Evolutionary conservation across 2,888 invertebrate species (phyloP), one percentile per base, ranked within the genome.

Genomic region (Nomada hirtipes): DNA sequence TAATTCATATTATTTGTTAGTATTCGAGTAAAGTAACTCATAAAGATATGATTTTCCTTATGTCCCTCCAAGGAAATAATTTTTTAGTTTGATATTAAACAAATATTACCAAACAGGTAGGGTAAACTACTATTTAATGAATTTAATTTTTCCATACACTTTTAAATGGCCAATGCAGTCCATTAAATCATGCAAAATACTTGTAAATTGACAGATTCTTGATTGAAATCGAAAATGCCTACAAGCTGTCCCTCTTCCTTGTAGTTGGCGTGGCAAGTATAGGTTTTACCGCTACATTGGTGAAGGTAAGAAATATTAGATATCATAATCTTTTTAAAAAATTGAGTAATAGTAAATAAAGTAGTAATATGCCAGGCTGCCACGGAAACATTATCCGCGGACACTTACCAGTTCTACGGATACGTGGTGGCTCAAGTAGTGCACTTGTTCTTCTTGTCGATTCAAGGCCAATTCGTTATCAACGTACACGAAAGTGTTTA

Each of bases 391-490:
- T 50, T 36, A n/a, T 20, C n/a, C 18, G 2, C 50, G n/a, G 70
- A 60, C 7, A 42, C 50, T 36, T 23, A 42, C 36, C 50, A 57
- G n/a, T 59, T 47, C 23, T 71, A 52, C 2, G 20, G 47, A 52
- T 71, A 26, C 23, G 4, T 52, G 9, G 2, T 52, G 2, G 52
- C n/a, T 18, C 70, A 71, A 26, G 1, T 71, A 10, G 15, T 71
- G 15, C 60, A 71, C 15, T 11, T 71, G 15, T 42, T 71, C 1
- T 71, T 61, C 52, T 23, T 71, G n/a, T 61, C 70, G 15, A 18
- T 52, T n/a, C 70, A 71, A 61, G 70, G 70, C 20, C 70, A 71
- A 52, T 71, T 71, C 23, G 50, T 71, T 2, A 60, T 50, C 4
- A 15, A 71, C 20, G 11, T 26, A 36, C 59, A 61, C n/a, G 36